Evolutionary conservation across 2,888 invertebrate genomes (phyloP).

Genomic region (Callyntrura sp.): DNA sequence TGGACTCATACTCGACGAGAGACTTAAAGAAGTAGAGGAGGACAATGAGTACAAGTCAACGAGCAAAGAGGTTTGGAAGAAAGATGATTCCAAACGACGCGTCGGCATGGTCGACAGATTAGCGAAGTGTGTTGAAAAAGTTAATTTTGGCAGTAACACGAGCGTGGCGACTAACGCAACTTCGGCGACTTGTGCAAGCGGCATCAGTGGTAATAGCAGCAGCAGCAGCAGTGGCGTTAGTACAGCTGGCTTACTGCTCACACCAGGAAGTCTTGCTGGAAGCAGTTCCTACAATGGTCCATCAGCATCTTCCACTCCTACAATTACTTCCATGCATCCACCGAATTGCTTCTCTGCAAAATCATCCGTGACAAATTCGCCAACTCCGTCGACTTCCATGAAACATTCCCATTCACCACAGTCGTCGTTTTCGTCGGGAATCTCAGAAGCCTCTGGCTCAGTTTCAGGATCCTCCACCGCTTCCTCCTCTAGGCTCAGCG

Average conservation of each 20-base stretch:
- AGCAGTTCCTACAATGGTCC: slow-evolving; percentile 66
- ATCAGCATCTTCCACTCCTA: slow-evolving; percentile 59
- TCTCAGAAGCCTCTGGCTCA: slow-evolving; percentile 81
- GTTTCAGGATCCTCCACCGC: slow-evolving; percentile 77
- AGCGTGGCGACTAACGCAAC: slow-evolving; percentile 73
- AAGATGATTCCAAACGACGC: slow-evolving; percentile 47
- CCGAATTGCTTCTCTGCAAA: slow-evolving; percentile 76
- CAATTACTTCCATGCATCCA: slow-evolving; percentile 65
- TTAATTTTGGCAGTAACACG: slow-evolving; percentile 74
- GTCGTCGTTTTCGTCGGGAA: slow-evolving; percentile 80
- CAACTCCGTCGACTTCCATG: slow-evolving; percentile 70
- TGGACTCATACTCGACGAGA: slow-evolving; percentile 90
- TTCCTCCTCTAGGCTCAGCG: slow-evolving; percentile 82
- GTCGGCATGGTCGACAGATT: slow-evolving; percentile 61
- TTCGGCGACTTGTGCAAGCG: slow-evolving; percentile 55
- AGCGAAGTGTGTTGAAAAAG: slow-evolving; percentile 74
- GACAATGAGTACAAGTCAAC: slow-evolving; percentile 89
- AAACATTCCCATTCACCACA: slow-evolving; percentile 81
- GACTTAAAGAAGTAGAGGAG: slow-evolving; percentile 90
- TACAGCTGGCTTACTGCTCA: slow-evolving; percentile 40
- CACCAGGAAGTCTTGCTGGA: slow-evolving; percentile 16
- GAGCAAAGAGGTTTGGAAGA: slow-evolving; percentile 84
- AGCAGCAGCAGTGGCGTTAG: slow-evolving; percentile 40
- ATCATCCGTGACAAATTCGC: slow-evolving; percentile 75
- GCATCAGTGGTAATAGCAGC: slow-evolving; percentile 61